Base-by-base conservation (phyloP, 2,888 invertebrate species). In the Ornithoptera priamus region DNA sequence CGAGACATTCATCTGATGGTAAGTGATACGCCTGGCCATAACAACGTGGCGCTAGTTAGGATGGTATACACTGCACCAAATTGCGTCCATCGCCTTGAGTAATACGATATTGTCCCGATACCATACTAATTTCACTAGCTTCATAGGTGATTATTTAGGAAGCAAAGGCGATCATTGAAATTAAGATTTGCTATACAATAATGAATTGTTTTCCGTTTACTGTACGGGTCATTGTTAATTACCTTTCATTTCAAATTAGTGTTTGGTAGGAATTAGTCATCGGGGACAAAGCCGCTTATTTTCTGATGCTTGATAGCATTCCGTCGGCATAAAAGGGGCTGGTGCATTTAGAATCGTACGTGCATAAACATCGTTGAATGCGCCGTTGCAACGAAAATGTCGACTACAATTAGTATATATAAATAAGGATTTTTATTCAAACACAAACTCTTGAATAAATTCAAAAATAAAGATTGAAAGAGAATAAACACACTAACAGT, bases 221-320 rank as follows among this genome's bases (percentile, higher is more conserved):
- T 42, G 17, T 59, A 60, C n/a, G 36, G 39, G n/a, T 60, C 12
- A 36, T 69, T 64, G 60, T 56, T 20, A 59, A 39, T 56, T 64
- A 53, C 22, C 60, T 24, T 64, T 64, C 20, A 18, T 24, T 53
- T 22, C 15, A 36, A 64, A 64, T 53, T 53, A 65, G 56, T 62
- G 68, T 68, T 63, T 68, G 20, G 57, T 60, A 15, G 53, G 65
- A 60, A 65, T 68, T 63, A 69, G 64, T 65, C 64, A 69, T 61
- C 42, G 50, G 36, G 22, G 30, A 59, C 59, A 64, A 60, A 60
- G 58, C 58, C 39, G 36, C 53, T 64, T 64, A 59, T 60, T 39
- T 64, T 39, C 50, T 53, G 53, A 60, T 64, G 60, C 46, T 22
- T 53, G 60, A 64, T 60, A 59, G 59, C 68, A 60, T 68, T 60